Conservation (phyloP, 2,113 vertebrate genomes). For the Fregata magnificens region DNA sequence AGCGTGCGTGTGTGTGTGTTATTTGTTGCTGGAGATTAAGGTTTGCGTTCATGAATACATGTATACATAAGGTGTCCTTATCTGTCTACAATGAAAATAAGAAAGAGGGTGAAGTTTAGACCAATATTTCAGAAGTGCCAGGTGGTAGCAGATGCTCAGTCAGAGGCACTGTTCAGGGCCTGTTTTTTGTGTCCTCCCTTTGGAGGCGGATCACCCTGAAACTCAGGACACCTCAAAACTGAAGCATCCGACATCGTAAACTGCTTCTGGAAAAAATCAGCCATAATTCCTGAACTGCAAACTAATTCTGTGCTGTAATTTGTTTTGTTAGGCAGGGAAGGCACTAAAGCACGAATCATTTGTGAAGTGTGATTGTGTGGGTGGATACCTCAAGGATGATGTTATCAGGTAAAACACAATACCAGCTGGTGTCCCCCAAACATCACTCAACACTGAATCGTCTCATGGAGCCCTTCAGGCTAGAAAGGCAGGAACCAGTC, state of each 20-base stretch:
- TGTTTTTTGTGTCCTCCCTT: neutral
- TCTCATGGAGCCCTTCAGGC: neutral
- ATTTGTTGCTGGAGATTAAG: neutral
- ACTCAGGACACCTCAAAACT: neutral
- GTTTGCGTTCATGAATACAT: neutral
- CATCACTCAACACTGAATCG: neutral
- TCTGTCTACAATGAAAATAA: neutral
- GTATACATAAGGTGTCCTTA: neutral
- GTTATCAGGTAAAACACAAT: neutral
- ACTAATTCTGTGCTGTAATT: neutral
- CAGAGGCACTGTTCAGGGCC: neutral
- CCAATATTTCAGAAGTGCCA: neutral
- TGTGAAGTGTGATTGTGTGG: neutral
- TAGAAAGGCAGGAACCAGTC: neutral
- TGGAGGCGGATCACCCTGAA: neutral
- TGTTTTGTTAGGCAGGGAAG: conserved; percentile 17
- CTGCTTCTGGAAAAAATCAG: neutral
- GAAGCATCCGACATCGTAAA: neutral
- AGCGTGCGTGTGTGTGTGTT: neutral
- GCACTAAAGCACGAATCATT: neutral
- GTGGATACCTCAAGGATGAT: neutral
- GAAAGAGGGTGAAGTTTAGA: neutral
- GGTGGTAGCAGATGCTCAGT: neutral
- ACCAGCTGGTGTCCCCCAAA: neutral
- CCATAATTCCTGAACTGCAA: neutral